phyloP scores from a whole-genome alignment of 1,140 invertebrate genomes.

The Steinernema khuongi region DNA sequence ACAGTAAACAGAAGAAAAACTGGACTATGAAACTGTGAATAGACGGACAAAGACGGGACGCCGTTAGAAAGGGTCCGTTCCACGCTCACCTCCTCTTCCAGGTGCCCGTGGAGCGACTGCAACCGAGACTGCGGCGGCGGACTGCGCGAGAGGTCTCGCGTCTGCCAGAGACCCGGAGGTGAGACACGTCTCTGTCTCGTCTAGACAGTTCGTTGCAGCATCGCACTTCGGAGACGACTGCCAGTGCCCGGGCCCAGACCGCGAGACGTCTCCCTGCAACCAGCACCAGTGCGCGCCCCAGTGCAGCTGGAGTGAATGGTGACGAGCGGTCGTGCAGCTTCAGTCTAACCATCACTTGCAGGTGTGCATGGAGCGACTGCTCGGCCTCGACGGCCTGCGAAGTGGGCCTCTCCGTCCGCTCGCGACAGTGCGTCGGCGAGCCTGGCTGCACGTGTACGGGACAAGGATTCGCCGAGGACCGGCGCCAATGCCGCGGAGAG shows the following conservation, averaged over 20 bases:
- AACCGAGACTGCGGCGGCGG: constrained; percentile 36
- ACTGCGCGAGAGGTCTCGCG: constrained; percentile 14
- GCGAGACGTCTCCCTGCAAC: neutral
- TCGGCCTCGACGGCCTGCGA: constrained; percentile 22
- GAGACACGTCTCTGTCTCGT: neutral
- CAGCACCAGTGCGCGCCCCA: constrained; percentile 22
- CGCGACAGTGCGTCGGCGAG: constrained; percentile 39
- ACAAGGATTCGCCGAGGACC: constrained; percentile 11
- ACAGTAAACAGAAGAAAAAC: too few species aligned
- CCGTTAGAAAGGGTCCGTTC: too few species aligned
- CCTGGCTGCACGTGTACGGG: constrained; percentile 34
- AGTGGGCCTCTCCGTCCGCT: neutral
- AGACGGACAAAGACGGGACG: too few species aligned
- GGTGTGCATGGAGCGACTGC: constrained; percentile 31
- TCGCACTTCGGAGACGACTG: neutral
- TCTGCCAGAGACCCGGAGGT: constrained; percentile 11
- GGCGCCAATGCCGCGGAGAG: neutral
- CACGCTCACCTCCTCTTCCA: too few species aligned
- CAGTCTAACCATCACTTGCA: too few species aligned
- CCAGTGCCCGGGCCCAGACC: neutral
- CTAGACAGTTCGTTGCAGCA: too few species aligned
- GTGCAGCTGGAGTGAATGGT: neutral
- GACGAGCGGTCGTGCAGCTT: too few species aligned
- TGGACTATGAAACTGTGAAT: too few species aligned
- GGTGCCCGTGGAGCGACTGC: constrained; percentile 36